Percentiles rank a stretch among this genome's conserved stretches.
Evolutionary conservation across 2,113 vertebrate species (phyloP).

Genomic region (Corythornis madagascariensis): DNA sequence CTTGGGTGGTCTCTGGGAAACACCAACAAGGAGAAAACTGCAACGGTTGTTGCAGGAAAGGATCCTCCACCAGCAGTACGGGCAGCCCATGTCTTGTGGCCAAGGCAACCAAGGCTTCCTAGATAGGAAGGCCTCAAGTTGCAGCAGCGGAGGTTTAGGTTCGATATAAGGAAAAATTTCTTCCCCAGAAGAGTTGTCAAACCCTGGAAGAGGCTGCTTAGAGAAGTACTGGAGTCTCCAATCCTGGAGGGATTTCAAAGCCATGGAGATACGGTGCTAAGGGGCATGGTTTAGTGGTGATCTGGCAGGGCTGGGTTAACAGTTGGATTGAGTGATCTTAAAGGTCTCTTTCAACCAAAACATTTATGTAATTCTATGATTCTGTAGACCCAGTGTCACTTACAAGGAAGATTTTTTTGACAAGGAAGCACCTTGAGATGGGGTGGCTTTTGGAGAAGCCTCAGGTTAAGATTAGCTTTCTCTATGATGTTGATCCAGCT

Average conservation of each 20-base stretch:
- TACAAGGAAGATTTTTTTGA: neutral
- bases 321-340: neutral
- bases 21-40: neutral
- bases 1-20: neutral
- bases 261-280: neutral
- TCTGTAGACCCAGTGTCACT: neutral
- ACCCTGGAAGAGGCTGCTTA: neutral
- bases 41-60: neutral
- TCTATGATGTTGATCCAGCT: neutral
- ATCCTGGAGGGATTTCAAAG: neutral
- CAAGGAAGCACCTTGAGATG: neutral
- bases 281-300: neutral
- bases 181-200: neutral
- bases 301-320: neutral
- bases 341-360: neutral
- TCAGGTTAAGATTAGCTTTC: neutral
- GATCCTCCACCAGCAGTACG: neutral
- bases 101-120: neutral
- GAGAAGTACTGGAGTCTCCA: neutral
- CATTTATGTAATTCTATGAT: neutral
- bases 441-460: neutral
- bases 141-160: neutral
- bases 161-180: neutral
- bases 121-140: neutral
- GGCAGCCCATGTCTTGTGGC: neutral